A percentile compares a stretch with the other conserved stretches of the same genome.
phyloP scores from a whole-genome alignment of 2,797 vertebrate species.

The Enoplosus armatus region DNA sequence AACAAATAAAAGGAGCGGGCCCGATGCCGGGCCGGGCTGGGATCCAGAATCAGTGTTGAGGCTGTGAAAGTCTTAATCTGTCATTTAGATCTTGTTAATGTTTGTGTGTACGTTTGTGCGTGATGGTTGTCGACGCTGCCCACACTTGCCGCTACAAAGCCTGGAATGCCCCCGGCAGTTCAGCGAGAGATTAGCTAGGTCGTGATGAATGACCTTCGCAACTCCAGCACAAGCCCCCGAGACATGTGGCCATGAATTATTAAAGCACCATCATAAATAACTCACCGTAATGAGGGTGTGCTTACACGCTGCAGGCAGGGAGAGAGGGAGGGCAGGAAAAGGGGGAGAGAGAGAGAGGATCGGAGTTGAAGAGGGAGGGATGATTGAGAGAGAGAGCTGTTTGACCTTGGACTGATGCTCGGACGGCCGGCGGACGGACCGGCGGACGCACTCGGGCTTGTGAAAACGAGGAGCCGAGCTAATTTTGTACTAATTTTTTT shows the following conservation, averaged over 20 bases:
- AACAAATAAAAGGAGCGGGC: slow-evolving; percentile 32
- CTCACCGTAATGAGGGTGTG: slow-evolving; percentile 70
- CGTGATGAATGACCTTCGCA: slow-evolving; percentile 72
- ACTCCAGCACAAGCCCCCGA: slow-evolving; percentile 56
- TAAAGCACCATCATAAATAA: slow-evolving; percentile 77
- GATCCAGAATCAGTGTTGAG: slow-evolving; percentile 15
- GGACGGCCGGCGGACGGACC: background rate
- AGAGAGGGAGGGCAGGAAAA: background rate
- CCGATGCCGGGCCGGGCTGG: background rate
- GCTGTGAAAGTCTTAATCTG: slow-evolving; percentile 46
- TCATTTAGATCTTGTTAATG: slow-evolving; percentile 62
- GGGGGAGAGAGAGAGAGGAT: background rate
- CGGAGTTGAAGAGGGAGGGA: slow-evolving; percentile 27
- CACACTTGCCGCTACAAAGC: slow-evolving; percentile 42
- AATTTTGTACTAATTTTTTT: slow-evolving; percentile 28
- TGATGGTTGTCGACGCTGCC: slow-evolving; percentile 44
- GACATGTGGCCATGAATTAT: slow-evolving; percentile 73
- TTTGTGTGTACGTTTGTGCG: slow-evolving; percentile 40
- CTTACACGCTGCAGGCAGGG: slow-evolving; percentile 47
- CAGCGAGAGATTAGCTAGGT: slow-evolving; percentile 67
- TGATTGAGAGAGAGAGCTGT: slow-evolving; percentile 48
- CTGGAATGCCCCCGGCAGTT: slow-evolving; percentile 37
- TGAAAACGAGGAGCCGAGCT: slow-evolving; percentile 10
- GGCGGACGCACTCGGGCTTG: slow-evolving; percentile 2
- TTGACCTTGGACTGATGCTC: slow-evolving; percentile 68